These are phyloP conservation scores for Hydropsyche tenuis DNA, from an alignment of 1,140 invertebrate species.

Conservation along the genomic window DNA sequence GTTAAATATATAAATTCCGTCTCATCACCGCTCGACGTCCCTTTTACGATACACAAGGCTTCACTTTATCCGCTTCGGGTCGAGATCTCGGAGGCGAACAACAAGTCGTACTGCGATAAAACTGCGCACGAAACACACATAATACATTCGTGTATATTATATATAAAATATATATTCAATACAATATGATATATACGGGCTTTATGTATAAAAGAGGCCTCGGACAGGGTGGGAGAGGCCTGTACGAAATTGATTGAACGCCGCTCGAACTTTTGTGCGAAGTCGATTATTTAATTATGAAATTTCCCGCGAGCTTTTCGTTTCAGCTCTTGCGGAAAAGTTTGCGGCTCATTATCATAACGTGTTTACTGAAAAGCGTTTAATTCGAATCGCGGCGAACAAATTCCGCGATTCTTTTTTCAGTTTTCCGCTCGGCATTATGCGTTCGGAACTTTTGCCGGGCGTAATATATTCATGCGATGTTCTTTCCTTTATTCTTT, in stretches of 20 bases:
- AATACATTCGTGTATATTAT: too few relatives aligned
- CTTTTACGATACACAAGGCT: not conserved
- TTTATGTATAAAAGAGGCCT: too few relatives aligned
- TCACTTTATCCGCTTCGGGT: slow-evolving; percentile 19
- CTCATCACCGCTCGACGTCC: too few relatives aligned
- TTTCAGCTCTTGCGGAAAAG: slow-evolving; percentile 1
- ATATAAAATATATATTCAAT: too few relatives aligned
- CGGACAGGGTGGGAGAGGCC: too few relatives aligned
- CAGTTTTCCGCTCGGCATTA: not conserved
- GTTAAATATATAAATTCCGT: too few relatives aligned
- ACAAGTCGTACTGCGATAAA: slow-evolving; percentile 12
- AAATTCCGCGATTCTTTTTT: slow-evolving; percentile 20
- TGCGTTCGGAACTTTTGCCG: not conserved
- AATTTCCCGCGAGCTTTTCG: slow-evolving; percentile 21
- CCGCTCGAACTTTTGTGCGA: slow-evolving; percentile 20
- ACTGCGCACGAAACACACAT: too few relatives aligned
- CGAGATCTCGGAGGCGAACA: slow-evolving; percentile 12
- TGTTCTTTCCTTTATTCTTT: too few relatives aligned
- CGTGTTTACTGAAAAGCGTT: slow-evolving; percentile 17
- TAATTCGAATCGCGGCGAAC: slow-evolving; percentile 6
- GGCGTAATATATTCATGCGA: not conserved
- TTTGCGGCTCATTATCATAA: slow-evolving; percentile 25
- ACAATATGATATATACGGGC: too few relatives aligned
- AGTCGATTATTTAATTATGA: slow-evolving; percentile 28
- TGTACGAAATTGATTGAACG: slow-evolving; percentile 22